A percentile compares a stretch with the other conserved stretches of the same genome.
These are phyloP conservation scores for Pherbina coryleti DNA, from an alignment of 2,888 invertebrate genomes.

Conservation along the genomic window DNA sequence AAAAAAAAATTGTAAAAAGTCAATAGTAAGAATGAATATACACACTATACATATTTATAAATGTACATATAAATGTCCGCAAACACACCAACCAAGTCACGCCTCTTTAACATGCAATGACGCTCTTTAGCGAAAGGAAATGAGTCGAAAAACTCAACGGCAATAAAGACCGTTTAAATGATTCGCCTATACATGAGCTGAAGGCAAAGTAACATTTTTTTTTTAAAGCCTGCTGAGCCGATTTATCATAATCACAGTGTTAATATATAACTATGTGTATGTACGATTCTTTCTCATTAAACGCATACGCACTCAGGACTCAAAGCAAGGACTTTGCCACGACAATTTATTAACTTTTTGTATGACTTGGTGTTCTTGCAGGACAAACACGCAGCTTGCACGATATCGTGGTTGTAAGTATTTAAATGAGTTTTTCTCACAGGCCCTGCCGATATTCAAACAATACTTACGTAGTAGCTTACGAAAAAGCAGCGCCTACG, in stretches of 20 bases:
- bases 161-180: too few relatives aligned
- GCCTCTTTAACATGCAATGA: too few relatives aligned
- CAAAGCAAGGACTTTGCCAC: background rate
- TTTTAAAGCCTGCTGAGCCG: constrained; percentile 15
- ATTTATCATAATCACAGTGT: constrained; percentile 24
- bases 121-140: too few relatives aligned
- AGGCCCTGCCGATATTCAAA: background rate
- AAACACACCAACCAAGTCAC: too few relatives aligned
- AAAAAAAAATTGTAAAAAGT: too few relatives aligned
- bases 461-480: too few relatives aligned
- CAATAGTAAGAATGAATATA: too few relatives aligned
- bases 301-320: background rate
- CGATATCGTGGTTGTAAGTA: constrained; percentile 17
- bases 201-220: background rate
- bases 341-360: constrained; percentile 29
- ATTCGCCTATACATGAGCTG: background rate
- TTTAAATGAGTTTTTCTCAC: constrained; percentile 16
- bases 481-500: too few relatives aligned
- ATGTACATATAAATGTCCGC: too few relatives aligned
- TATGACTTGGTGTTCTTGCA: background rate
- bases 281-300: background rate
- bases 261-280: background rate
- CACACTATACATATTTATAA: too few relatives aligned
- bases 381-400: background rate
- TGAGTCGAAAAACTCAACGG: too few relatives aligned